Evolutionary conservation across 2,113 vertebrate genomes (phyloP), one percentile per base, ranked within the genome.

Genomic region (Bubo scandiacus): DNA sequence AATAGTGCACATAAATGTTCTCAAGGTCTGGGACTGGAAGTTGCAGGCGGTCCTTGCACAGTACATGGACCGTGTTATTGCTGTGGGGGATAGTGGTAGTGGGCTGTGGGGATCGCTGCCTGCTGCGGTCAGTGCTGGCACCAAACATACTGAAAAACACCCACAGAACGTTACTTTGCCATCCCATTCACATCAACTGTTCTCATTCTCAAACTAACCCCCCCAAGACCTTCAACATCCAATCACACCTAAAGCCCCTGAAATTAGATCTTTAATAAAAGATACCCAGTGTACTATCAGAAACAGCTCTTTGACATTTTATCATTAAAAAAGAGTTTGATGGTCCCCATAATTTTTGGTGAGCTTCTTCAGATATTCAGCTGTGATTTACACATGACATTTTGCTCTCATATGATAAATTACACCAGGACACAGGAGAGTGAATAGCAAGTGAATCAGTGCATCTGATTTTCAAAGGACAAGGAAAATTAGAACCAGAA

Each of bases 361-460:
- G 62, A 89, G 80, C 16, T 93, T 57, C 87, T 84, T 27, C 88
- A 88, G 81, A 54, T 57, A 19, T 30, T 81, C 47, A 52, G 72
- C 90, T 49, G 43, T 91, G 95, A 97, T 92, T 97, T 94, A 94
- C 75, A 58, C 38, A 14, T n/a, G 34, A 85, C 79, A 70, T 59
- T 87, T 59, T 36, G 49, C 61, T 92, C 81, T 70, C 23, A 0
- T 17, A 3, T 58, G 80, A 95, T 91, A 66, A 94, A 92, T 95
- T 67, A 52, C 54, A 47, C 34, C 68, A 61, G 77, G 49, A n/a
- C 65, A 40, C 32, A 27, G 18, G 49, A 95, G 71, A 93, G 75
- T 0, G 74, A 52, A 59, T 1, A 52, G 61, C 55, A 11, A n/a
- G 70, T 12, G 90, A 95, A 54, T 47, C 61, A 20, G 15, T 7